phyloP scores from a whole-genome alignment of 2,113 vertebrate species.

The Abramis brama region DNA sequence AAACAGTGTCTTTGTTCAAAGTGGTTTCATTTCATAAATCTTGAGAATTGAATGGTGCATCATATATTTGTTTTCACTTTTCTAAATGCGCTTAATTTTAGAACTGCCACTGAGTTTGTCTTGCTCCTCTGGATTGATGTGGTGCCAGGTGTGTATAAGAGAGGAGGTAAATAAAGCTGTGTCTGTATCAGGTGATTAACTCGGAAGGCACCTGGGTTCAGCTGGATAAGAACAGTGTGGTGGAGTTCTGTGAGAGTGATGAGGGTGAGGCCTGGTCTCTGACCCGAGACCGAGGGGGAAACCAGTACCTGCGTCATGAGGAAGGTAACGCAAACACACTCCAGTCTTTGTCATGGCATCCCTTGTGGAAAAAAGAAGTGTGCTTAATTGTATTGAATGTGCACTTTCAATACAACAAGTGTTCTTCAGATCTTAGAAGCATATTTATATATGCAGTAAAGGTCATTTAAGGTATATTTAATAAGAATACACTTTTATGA shows the following conservation, averaged over 20 bases:
- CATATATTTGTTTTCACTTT: neutral
- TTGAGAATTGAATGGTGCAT: neutral
- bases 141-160: constrained; percentile 33
- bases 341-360: too few species aligned
- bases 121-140: constrained; percentile 15
- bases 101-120: neutral
- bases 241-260: constrained; percentile 99
- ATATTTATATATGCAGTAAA: neutral
- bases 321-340: constrained; percentile 84
- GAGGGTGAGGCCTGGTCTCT: constrained; percentile 98
- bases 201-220: constrained; percentile 97
- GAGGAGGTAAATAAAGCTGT: constrained; percentile 71
- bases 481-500: too few species aligned
- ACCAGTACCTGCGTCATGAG: constrained; percentile 96
- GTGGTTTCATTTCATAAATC: neutral
- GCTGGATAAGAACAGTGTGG: constrained; percentile 99
- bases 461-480: neutral
- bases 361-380: neutral
- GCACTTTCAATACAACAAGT: too few species aligned
- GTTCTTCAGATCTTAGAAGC: too few species aligned
- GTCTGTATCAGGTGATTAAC: constrained; percentile 92
- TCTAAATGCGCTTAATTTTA: neutral
- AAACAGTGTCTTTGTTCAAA: neutral
- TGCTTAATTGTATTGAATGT: neutral
- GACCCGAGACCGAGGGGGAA: constrained; percentile 95